A percentile compares a stretch with the other conserved stretches of the same genome.
These are phyloP conservation scores for Pygoscelis antarcticus DNA, from an alignment of 2,113 vertebrate genomes.

Conservation along the genomic window DNA sequence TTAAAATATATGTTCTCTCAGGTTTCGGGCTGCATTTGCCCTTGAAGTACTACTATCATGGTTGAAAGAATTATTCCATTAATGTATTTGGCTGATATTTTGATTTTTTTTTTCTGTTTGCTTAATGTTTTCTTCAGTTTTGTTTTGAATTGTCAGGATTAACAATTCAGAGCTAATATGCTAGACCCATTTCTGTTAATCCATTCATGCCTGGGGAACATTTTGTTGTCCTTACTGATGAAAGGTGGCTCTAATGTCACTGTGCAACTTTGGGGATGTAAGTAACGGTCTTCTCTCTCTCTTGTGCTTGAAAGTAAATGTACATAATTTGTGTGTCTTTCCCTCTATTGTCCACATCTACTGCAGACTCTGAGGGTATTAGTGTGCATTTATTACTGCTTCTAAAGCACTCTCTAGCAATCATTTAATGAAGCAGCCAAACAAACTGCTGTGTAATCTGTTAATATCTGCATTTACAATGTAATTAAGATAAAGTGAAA, in stretches of 20 bases:
- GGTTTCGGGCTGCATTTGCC: not conserved
- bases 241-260: not conserved
- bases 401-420: not conserved
- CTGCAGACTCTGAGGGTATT: not conserved
- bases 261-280: not conserved
- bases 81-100: not conserved
- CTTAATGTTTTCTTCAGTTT: not conserved
- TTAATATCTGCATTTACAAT: constrained; percentile 67
- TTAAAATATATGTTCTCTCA: not conserved
- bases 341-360: not conserved
- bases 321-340: constrained; percentile 1
- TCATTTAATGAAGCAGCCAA: constrained; percentile 62
- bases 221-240: not conserved
- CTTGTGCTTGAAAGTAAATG: not conserved
- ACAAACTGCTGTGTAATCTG: constrained; percentile 53
- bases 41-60: not conserved
- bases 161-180: not conserved
- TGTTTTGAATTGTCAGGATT: not conserved
- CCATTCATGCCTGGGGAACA: not conserved
- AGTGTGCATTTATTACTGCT: constrained; percentile 22
- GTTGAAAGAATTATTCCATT: not conserved
- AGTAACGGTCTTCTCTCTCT: not conserved
- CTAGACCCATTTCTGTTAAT: not conserved
- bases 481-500: constrained; percentile 68
- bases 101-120: not conserved